phyloP scores from a whole-genome alignment of 2,113 vertebrate genomes.

The Neoarius graeffei region DNA sequence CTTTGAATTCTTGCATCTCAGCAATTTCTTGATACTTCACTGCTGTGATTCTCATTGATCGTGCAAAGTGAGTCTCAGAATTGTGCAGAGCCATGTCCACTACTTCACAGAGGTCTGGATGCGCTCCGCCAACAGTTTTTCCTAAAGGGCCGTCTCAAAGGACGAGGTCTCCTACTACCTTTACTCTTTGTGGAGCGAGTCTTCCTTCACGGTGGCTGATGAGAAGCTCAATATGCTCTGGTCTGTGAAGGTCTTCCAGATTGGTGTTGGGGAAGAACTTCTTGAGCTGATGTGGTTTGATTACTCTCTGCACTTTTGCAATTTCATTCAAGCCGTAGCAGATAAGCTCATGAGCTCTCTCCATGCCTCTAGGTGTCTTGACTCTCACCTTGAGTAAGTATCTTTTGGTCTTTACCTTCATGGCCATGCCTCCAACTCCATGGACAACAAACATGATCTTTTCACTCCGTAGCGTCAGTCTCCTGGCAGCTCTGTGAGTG shows the following conservation, averaged over 20 bases:
- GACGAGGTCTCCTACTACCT: conserved; percentile 40
- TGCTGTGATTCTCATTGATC: conserved; percentile 17
- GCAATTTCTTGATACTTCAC: background rate
- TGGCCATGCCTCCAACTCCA: too few species aligned
- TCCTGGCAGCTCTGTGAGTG: conserved; percentile 27
- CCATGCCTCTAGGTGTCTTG: background rate
- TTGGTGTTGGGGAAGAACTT: conserved; percentile 27
- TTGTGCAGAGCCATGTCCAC: conserved; percentile 8
- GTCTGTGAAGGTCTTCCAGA: conserved; percentile 13
- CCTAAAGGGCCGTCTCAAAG: conserved; percentile 46
- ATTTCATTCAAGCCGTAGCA: conserved; percentile 48
- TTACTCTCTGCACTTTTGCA: conserved; percentile 2
- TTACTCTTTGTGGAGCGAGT: conserved; percentile 30
- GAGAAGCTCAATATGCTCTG: background rate
- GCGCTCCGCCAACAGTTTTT: conserved; percentile 42
- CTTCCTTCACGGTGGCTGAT: conserved; percentile 43
- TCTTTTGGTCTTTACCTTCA: too few species aligned
- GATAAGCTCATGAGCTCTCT: background rate
- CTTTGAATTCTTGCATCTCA: too few species aligned
- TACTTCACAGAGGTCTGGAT: conserved; percentile 31
- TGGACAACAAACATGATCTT: too few species aligned
- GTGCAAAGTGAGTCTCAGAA: conserved; percentile 26
- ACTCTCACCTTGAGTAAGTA: conserved; percentile 6
- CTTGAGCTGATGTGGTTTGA: conserved; percentile 21
- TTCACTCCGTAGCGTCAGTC: background rate